A percentile compares a stretch with the other conserved stretches of the same genome.
These are phyloP conservation scores for Eilema sororculum DNA, from an alignment of 2,888 invertebrate species.

Conservation along the genomic window DNA sequence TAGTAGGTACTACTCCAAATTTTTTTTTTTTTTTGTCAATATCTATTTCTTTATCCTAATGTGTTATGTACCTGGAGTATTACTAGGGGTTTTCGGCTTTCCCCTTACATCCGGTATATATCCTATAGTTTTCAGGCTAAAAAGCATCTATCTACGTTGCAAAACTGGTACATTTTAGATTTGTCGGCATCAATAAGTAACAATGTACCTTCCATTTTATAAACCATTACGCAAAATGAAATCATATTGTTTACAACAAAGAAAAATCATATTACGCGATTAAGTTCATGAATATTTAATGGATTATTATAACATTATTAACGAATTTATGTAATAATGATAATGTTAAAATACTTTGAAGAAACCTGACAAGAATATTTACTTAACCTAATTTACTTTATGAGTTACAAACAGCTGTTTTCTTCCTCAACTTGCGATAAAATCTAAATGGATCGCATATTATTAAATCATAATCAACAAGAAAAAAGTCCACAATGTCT, in stretches of 20 bases:
- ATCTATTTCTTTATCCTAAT: no score
- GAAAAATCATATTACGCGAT: not conserved
- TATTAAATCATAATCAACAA: conserved; percentile 50
- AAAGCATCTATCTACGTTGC: no score
- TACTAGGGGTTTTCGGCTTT: no score
- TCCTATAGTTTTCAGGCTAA: no score
- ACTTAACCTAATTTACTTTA: conserved; percentile 25
- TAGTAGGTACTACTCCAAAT: no score
- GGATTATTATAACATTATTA: conserved; percentile 2
- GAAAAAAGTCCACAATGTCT: conserved; percentile 44
- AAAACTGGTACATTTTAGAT: no score
- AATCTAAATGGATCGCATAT: conserved; percentile 43
- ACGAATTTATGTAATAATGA: conserved; percentile 5
- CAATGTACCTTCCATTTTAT: not conserved
- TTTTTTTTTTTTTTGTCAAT: no score
- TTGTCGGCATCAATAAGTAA: not conserved
- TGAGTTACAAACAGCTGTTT: conserved; percentile 20
- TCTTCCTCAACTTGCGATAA: conserved; percentile 25
- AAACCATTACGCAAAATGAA: not conserved
- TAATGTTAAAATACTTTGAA: conserved; percentile 3
- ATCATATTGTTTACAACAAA: not conserved
- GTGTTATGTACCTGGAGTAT: no score
- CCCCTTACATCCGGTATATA: no score
- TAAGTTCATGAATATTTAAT: not conserved
- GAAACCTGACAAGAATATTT: conserved; percentile 17